A percentile compares a stretch with the other conserved stretches of the same genome.
Evolutionary conservation across 2,113 vertebrate species (phyloP).

Genomic region (Psophia crepitans): DNA sequence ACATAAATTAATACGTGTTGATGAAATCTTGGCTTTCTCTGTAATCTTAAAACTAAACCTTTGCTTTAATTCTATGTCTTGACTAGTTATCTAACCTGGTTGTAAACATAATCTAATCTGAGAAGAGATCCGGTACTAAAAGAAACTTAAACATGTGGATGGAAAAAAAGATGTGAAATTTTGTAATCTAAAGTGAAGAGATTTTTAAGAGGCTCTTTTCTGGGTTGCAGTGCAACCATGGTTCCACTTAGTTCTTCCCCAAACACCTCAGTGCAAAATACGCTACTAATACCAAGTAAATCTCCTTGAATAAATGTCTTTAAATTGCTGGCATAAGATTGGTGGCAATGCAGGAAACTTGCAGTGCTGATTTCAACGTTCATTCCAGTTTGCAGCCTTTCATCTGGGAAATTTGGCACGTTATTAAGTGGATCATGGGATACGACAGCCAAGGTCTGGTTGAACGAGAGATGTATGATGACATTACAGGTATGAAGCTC

Average conservation of each 20-base stretch:
- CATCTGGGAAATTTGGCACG: conserved; percentile 95
- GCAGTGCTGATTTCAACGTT: background rate
- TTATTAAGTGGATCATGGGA: conserved; percentile 98
- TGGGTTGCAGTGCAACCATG: background rate
- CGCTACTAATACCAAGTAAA: background rate
- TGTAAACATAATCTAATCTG: background rate
- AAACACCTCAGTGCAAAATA: background rate
- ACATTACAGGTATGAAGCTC: conserved; percentile 86
- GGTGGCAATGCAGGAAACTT: background rate
- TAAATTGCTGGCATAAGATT: background rate
- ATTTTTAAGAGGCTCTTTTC: background rate
- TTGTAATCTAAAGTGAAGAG: background rate
- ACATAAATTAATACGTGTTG: background rate
- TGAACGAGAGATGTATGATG: conserved; percentile 98
- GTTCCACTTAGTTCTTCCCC: background rate
- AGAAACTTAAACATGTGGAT: background rate
- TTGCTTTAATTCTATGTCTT: background rate
- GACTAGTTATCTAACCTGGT: background rate
- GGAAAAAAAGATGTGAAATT: background rate
- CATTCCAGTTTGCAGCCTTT: conserved; percentile 90
- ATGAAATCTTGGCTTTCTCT: background rate
- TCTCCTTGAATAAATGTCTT: background rate
- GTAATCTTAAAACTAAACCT: background rate
- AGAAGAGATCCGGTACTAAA: background rate
- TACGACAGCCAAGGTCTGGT: conserved; percentile 95